Evolutionary conservation across 2,113 vertebrate genomes (phyloP).

Genomic region (Peucedramus taeniatus): DNA sequence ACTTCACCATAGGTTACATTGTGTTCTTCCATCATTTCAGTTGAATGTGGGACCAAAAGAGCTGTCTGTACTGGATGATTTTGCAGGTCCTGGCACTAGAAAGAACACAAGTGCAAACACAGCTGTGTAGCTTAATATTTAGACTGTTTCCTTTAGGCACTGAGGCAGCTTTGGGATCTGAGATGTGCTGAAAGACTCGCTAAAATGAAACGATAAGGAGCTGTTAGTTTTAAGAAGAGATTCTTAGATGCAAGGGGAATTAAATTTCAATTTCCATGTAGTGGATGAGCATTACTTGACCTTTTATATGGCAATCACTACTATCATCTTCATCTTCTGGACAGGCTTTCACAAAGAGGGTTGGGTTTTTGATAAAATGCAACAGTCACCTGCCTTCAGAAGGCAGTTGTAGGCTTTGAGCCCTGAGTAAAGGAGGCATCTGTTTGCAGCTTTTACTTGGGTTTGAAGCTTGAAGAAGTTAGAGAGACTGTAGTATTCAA

Average conservation of each 20-base stretch:
- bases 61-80: not conserved
- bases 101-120: not conserved
- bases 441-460: not conserved
- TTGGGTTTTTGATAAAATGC: accelerated
- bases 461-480: not conserved
- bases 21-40: not conserved
- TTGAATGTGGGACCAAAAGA: not conserved
- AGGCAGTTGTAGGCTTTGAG: not conserved
- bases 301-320: not conserved
- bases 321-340: not conserved
- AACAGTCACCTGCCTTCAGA: not conserved
- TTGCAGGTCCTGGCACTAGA: not conserved
- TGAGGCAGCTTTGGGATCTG: not conserved
- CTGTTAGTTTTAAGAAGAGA: not conserved
- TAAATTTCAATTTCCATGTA: not conserved
- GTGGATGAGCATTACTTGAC: not conserved
- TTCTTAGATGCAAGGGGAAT: not conserved
- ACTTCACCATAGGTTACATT: accelerated
- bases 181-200: not conserved
- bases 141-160: not conserved
- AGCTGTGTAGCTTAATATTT: not conserved
- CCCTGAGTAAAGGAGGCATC: not conserved
- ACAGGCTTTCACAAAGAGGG: not conserved
- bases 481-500: not conserved
- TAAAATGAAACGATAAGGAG: not conserved